These are phyloP conservation scores for Mythimna impura DNA, from an alignment of 2,888 invertebrate species.

Conservation along the genomic window DNA sequence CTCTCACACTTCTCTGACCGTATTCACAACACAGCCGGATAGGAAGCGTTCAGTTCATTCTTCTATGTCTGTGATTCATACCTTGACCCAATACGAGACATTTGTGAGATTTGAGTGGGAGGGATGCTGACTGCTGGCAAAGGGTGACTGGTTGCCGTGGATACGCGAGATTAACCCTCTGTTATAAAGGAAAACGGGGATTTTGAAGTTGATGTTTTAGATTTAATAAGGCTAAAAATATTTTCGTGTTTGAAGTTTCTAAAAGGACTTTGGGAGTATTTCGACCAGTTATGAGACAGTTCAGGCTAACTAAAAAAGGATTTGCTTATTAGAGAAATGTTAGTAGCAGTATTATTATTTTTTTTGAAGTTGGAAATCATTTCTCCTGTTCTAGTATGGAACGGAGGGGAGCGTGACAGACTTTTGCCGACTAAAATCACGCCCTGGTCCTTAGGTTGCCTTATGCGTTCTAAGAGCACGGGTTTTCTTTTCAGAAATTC, in stretches of 20 bases:
- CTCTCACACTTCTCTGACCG: not conserved
- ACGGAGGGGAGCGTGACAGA: too few species aligned
- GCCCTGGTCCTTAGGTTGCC: too few species aligned
- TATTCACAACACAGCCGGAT: not conserved
- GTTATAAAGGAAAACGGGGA: slow-evolving; percentile 1
- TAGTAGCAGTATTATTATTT: too few species aligned
- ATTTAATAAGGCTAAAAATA: slow-evolving; percentile 4
- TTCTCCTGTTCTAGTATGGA: too few species aligned
- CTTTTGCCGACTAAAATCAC: too few species aligned
- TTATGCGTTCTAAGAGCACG: too few species aligned
- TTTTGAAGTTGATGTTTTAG: slow-evolving; percentile 11
- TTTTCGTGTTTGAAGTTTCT: not conserved
- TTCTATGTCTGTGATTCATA: not conserved
- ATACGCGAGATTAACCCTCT: slow-evolving; percentile 36
- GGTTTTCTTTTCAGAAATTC: too few species aligned
- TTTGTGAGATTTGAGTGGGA: slow-evolving; percentile 22
- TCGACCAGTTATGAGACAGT: too few species aligned
- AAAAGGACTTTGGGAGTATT: not conserved
- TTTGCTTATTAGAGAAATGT: too few species aligned
- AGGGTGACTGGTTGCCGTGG: slow-evolving; percentile 43
- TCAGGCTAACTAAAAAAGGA: too few species aligned
- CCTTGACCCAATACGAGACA: slow-evolving; percentile 15
- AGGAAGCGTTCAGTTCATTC: not conserved
- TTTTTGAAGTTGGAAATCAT: too few species aligned
- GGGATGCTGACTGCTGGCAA: slow-evolving; percentile 34